Percentiles rank a stretch among this genome's conserved stretches.
Evolutionary conservation across 1,140 invertebrate genomes (phyloP).

Genomic region (Heliothis virescens): DNA sequence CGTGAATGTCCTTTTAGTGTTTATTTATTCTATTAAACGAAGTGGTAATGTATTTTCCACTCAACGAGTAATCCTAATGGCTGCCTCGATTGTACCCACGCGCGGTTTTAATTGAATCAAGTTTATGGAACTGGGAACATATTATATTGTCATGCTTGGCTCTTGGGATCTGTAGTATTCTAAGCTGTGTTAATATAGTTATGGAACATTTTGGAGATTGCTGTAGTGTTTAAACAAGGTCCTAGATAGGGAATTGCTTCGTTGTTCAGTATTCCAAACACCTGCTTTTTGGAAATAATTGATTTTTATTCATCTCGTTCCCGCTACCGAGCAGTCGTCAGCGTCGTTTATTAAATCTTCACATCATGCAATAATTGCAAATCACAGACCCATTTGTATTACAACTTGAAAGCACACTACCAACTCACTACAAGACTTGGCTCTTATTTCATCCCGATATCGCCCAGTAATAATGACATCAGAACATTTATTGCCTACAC

Average conservation of each 20-base stretch:
- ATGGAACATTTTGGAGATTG: conserved; percentile 1
- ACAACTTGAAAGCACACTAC: too few species aligned
- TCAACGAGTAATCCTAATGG: conserved; percentile 40
- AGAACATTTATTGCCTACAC: not conserved
- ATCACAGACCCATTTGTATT: too few species aligned
- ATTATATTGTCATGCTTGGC: conserved; percentile 31
- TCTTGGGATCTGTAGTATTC: conserved; percentile 25
- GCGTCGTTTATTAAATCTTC: too few species aligned
- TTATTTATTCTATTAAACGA: conserved; percentile 39
- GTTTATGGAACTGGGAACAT: conserved; percentile 32
- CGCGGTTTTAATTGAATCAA: conserved; percentile 41
- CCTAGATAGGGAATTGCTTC: too few species aligned
- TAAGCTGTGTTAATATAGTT: conserved; percentile 15
- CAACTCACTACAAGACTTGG: not conserved
- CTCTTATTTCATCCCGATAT: not conserved
- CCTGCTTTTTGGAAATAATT: too few species aligned
- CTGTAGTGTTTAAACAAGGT: not conserved
- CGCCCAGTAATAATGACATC: conserved; percentile 6
- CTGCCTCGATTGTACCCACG: conserved; percentile 30
- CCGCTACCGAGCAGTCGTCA: too few species aligned
- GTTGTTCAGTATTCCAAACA: too few species aligned
- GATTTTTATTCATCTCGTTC: too few species aligned
- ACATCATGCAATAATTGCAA: too few species aligned
- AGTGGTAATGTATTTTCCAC: conserved; percentile 40
- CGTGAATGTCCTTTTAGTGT: conserved; percentile 34